Evolutionary conservation across 2,797 vertebrate genomes (phyloP), one percentile per base, ranked within the genome.

Genomic region (Sebastes vulpes): DNA sequence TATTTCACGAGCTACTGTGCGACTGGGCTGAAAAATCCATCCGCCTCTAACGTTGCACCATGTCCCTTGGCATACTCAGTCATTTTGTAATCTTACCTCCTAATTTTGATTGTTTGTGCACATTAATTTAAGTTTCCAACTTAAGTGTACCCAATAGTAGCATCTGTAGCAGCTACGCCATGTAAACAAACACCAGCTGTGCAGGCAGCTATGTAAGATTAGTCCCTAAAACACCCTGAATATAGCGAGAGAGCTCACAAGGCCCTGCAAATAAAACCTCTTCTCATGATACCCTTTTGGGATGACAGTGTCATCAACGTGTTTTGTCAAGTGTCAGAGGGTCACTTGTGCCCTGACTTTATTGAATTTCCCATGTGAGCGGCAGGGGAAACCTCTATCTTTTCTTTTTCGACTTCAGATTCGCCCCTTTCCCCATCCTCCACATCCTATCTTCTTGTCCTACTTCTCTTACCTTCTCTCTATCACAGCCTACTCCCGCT

Each of bases 141-240:
- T 14, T 14, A 3, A 65, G 9, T 46, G 25, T 1, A 31, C 31
- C 72, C 10, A 12, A 64, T 66, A 69, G 31, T 18, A 65, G 25
- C 67, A 73, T 81, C 67, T 81, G 67, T 2, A 58, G 67, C 76
- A 68, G 61, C 75, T 58, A 60, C 25, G 9, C 31, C 31, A 4
- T 53, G 77, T 71, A 83, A 83, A 80, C 76, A 77, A 82, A 73
- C 71, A 84, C 58, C 75, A 84, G 69, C 83, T 87, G 81, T 69
- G 66, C 59, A 52, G 48, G 21, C 65, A 81, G 35, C 48, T 65
- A 61, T 3, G n/a, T 32, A 56, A 56, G 60, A 80, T 80, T 56
- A 75, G 25, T 58, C 54, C 31, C 25, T 29, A 29, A 58, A 68
- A 69, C 50, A 61, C 38, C 23, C 14, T 20, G 57, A 65, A 63